phyloP scores from a whole-genome alignment of 2,888 invertebrate genomes.

The Volucella inflata region DNA sequence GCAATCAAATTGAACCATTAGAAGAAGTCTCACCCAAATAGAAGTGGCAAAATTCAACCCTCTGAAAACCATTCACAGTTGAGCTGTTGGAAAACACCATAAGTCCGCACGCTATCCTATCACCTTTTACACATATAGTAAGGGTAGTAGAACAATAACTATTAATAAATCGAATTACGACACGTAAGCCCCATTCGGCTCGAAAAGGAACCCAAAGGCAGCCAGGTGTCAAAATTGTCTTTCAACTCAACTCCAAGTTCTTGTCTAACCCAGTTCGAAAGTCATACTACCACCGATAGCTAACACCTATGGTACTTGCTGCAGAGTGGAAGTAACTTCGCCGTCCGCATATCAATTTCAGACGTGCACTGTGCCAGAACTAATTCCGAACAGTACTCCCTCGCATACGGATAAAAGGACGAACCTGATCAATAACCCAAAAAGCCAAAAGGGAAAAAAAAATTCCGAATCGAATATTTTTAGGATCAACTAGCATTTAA shows the following conservation, averaged over 20 bases:
- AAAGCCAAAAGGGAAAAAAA: neutral
- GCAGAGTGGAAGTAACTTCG: conserved; percentile 34
- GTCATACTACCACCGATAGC: neutral
- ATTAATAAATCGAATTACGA: conserved; percentile 74
- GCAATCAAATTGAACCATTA: conserved; percentile 71
- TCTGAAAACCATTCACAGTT: conserved; percentile 18
- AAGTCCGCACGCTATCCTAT: conserved; percentile 57
- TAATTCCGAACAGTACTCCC: conserved; percentile 51
- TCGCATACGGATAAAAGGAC: neutral
- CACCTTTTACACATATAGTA: neutral
- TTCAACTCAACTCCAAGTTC: conserved; percentile 25
- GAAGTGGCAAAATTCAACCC: conserved; percentile 33
- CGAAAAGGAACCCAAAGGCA: conserved; percentile 26
- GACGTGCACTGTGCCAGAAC: conserved; percentile 66
- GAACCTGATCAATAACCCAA: neutral
- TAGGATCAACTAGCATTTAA: conserved; percentile 44
- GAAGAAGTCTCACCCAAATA: conserved; percentile 16
- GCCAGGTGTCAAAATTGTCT: conserved; percentile 71
- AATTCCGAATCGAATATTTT: conserved; percentile 53
- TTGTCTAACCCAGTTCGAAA: conserved; percentile 51
- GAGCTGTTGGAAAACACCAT: conserved; percentile 42
- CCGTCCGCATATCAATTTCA: conserved; percentile 65
- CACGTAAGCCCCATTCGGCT: conserved; percentile 56
- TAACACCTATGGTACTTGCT: conserved; percentile 12
- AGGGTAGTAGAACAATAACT: conserved; percentile 60